A percentile compares a stretch with the other conserved stretches of the same genome.
These are phyloP conservation scores for Zhuqinia jingwanae DNA, from an alignment of 2,888 invertebrate genomes.

Conservation along the genomic window DNA sequence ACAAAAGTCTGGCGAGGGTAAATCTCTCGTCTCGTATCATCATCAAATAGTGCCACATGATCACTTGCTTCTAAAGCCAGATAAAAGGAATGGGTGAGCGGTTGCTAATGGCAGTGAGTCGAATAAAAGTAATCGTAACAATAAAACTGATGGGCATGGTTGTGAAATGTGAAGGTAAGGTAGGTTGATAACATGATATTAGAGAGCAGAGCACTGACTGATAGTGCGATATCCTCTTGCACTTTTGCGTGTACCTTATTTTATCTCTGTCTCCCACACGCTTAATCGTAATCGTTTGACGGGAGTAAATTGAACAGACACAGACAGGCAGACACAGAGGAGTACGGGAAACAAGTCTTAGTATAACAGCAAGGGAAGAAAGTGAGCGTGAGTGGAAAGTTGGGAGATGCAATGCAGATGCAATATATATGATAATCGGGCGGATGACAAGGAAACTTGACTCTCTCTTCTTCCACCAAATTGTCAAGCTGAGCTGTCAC, in stretches of 20 bases:
- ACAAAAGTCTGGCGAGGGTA: too few relatives aligned
- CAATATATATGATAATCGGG: conserved; percentile 35
- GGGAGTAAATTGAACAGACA: not conserved
- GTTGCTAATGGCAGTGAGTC: conserved; percentile 7
- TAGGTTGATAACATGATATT: too few relatives aligned
- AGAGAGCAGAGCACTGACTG: too few relatives aligned
- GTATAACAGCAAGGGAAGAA: not conserved
- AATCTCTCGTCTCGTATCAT: too few relatives aligned
- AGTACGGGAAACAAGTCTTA: not conserved
- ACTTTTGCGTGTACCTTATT: not conserved
- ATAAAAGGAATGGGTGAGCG: not conserved
- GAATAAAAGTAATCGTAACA: conserved; percentile 39
- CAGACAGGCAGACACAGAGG: too few relatives aligned
- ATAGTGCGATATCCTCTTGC: not conserved
- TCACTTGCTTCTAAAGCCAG: not conserved
- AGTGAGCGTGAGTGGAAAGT: conserved; percentile 25
- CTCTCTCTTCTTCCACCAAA: not conserved
- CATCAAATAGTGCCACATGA: too few relatives aligned
- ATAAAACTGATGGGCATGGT: conserved; percentile 33
- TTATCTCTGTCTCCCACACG: too few relatives aligned
- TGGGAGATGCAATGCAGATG: conserved; percentile 25
- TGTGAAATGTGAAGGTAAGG: not conserved
- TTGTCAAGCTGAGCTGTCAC: not conserved
- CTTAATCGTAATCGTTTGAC: not conserved
- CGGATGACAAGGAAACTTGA: conserved; percentile 31